These are phyloP conservation scores for Cryptophagus acutangulus DNA, from an alignment of 2,888 invertebrate genomes.

Conservation along the genomic window DNA sequence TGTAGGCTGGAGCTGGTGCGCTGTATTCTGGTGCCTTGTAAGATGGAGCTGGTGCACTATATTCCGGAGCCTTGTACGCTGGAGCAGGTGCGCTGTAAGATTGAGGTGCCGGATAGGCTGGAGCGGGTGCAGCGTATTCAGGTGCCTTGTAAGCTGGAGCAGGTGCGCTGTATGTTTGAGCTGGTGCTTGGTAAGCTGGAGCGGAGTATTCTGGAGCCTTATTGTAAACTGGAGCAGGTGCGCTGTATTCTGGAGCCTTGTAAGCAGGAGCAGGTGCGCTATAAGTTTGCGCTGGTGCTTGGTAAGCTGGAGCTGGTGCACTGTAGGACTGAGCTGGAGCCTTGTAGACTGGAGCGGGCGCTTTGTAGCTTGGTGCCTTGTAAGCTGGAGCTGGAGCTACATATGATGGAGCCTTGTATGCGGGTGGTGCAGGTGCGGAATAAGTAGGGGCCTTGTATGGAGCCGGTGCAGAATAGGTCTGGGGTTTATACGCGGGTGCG, in stretches of 20 bases:
- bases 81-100: constrained; percentile 24
- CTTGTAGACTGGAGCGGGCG: constrained; percentile 16
- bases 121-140: constrained; percentile 24
- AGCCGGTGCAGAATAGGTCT: constrained; percentile 18
- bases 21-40: constrained; percentile 12
- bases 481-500: too few species aligned
- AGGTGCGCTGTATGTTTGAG: constrained; percentile 17
- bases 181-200: constrained; percentile 16
- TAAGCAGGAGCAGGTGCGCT: constrained; percentile 14
- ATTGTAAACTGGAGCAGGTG: constrained; percentile 11
- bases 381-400: constrained; percentile 16
- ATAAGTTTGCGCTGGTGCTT: constrained; percentile 16
- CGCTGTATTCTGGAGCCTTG: constrained; percentile 10
- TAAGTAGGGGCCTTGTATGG: constrained; percentile 13
- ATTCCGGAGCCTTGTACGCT: constrained; percentile 15
- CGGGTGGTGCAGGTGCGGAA: constrained; percentile 21
- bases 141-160: constrained; percentile 16
- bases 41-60: constrained; percentile 8
- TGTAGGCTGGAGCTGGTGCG: constrained; percentile 13
- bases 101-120: constrained; percentile 15
- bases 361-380: constrained; percentile 13
- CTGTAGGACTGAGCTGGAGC: constrained; percentile 13
- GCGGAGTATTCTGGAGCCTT: constrained; percentile 12
- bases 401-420: constrained; percentile 22
- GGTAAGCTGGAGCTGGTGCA: constrained; percentile 12